These are phyloP conservation scores for Callyntrura guangdongensis DNA, from an alignment of 2,888 invertebrate species.

Conservation along the genomic window DNA sequence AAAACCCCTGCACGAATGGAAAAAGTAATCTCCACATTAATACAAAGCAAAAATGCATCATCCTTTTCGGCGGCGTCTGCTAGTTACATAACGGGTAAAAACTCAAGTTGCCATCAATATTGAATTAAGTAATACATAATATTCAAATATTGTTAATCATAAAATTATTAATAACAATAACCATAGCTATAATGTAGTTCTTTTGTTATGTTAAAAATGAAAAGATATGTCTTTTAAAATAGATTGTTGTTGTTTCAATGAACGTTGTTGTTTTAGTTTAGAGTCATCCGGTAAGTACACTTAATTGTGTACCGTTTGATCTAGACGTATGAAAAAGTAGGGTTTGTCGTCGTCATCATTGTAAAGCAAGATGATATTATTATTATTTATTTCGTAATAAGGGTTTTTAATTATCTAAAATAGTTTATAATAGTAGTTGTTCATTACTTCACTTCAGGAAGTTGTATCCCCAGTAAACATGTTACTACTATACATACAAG, in stretches of 20 bases:
- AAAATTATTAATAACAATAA: neutral
- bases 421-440: no score
- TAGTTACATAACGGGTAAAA: conserved; percentile 72
- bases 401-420: no score
- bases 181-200: conserved; percentile 1
- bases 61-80: conserved; percentile 39
- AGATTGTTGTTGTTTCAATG: neutral
- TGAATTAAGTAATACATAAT: conserved; percentile 48
- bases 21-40: neutral
- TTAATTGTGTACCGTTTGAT: neutral
- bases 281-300: neutral
- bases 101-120: conserved; percentile 77
- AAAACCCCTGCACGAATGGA: neutral
- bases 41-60: neutral
- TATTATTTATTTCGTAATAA: neutral
- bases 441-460: neutral
- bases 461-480: neutral
- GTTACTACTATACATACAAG: neutral
- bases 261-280: conserved; percentile 1
- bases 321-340: neutral
- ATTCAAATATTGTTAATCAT: conserved; percentile 31
- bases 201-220: no score
- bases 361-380: conserved; percentile 17
- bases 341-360: neutral
- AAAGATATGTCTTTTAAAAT: no score